A percentile compares a stretch with the other conserved stretches of the same genome.
phyloP scores from a whole-genome alignment of 2,113 vertebrate species.

The Columba livia region DNA sequence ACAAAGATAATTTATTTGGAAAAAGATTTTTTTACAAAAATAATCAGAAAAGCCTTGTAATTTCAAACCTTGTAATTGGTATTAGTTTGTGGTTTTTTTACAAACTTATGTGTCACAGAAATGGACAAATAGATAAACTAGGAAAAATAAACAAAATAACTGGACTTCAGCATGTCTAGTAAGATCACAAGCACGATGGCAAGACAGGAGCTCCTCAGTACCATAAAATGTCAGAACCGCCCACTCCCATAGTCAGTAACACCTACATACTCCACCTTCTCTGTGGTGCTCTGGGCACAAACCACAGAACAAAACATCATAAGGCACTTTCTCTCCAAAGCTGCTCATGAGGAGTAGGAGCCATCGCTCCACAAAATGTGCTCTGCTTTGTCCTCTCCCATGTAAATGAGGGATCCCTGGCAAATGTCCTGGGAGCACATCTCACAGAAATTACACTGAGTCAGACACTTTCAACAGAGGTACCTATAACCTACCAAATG shows the following conservation, averaged over 20 bases:
- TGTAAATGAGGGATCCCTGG: neutral
- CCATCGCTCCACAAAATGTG: neutral
- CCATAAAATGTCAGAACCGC: neutral
- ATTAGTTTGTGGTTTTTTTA: neutral
- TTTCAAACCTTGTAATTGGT: neutral
- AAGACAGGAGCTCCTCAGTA: neutral
- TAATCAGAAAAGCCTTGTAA: neutral
- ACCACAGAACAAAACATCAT: neutral
- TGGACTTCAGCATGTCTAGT: neutral
- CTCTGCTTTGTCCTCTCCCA: neutral
- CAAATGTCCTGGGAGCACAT: neutral
- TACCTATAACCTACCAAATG: neutral
- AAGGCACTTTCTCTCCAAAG: neutral
- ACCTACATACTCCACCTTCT: neutral
- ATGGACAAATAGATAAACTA: neutral
- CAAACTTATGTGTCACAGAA: neutral
- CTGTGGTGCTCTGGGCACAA: neutral
- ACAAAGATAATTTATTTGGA: neutral
- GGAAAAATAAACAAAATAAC: neutral
- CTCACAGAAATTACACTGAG: neutral
- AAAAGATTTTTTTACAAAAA: neutral
- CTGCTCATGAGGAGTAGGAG: neutral
- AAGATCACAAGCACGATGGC: accelerated
- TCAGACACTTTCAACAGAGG: neutral
- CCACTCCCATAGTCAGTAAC: neutral